These are phyloP conservation scores for Drymodes brunneopygia DNA, from an alignment of 2,113 vertebrate genomes.

Conservation along the genomic window DNA sequence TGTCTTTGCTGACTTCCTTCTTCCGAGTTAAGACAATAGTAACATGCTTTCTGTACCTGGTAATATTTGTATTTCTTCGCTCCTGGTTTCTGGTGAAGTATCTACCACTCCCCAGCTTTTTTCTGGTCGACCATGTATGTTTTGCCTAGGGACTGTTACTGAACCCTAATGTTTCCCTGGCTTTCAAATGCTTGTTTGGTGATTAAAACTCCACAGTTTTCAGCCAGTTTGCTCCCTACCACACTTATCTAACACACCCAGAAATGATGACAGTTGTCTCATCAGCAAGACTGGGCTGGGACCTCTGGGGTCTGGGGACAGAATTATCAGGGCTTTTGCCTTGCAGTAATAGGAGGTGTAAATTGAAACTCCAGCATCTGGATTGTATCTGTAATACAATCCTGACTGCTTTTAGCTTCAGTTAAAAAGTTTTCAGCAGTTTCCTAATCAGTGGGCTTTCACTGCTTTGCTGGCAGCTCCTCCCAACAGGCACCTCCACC, in stretches of 20 bases:
- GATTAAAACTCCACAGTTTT: not conserved
- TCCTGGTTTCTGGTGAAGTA: not conserved
- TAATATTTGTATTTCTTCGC: not conserved
- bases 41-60: not conserved
- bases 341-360: not conserved
- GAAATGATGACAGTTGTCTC: not conserved
- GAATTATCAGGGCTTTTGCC: not conserved
- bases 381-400: not conserved
- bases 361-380: not conserved
- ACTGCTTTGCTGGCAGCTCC: not conserved
- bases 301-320: not conserved
- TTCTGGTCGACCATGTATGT: not conserved
- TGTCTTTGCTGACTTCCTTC: not conserved
- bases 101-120: not conserved
- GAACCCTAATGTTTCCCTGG: not conserved
- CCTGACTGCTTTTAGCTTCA: not conserved
- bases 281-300: not conserved
- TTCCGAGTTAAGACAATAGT: not conserved
- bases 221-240: not conserved
- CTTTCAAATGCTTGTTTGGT: not conserved
- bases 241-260: not conserved
- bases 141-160: not conserved
- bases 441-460: not conserved
- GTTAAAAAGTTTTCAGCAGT: not conserved
- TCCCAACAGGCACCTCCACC: not conserved